Evolutionary conservation across 2,797 vertebrate genomes (phyloP).

Genomic region (Anabacerthia variegaticeps): DNA sequence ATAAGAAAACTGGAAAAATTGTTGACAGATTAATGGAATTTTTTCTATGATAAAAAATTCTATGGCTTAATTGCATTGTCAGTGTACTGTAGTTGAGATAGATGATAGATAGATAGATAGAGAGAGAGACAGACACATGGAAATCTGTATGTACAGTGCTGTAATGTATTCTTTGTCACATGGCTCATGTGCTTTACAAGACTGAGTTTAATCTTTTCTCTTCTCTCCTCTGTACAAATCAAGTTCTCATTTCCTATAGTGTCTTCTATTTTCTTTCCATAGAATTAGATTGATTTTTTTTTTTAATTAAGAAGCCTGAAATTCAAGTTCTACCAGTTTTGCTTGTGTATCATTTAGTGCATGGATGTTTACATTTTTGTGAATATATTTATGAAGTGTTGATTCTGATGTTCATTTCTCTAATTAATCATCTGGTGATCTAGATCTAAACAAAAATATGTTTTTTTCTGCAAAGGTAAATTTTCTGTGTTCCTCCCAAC

Average conservation of each 20-base stretch:
- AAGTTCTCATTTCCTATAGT: neutral
- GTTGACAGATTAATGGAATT: neutral
- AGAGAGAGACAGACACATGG: neutral
- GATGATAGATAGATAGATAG: too few relatives aligned
- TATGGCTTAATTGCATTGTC: neutral
- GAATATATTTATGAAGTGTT: neutral
- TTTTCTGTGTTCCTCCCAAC: neutral
- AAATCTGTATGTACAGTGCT: neutral
- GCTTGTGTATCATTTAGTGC: neutral
- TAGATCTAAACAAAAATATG: neutral
- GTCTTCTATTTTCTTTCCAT: neutral
- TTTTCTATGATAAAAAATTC: neutral
- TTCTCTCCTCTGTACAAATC: neutral
- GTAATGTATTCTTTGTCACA: neutral
- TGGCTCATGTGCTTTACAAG: neutral
- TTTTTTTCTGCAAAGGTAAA: neutral
- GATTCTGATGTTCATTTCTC: slow-evolving; percentile 3
- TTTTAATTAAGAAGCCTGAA: neutral
- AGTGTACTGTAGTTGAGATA: neutral
- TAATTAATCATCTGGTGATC: neutral
- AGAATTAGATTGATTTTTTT: neutral
- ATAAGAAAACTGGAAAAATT: neutral
- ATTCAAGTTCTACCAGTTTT: neutral
- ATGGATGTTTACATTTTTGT: neutral
- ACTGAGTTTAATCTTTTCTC: neutral